These are phyloP conservation scores for Stenopsyche tienmushanensis DNA, from an alignment of 1,140 invertebrate species.

Conservation along the genomic window DNA sequence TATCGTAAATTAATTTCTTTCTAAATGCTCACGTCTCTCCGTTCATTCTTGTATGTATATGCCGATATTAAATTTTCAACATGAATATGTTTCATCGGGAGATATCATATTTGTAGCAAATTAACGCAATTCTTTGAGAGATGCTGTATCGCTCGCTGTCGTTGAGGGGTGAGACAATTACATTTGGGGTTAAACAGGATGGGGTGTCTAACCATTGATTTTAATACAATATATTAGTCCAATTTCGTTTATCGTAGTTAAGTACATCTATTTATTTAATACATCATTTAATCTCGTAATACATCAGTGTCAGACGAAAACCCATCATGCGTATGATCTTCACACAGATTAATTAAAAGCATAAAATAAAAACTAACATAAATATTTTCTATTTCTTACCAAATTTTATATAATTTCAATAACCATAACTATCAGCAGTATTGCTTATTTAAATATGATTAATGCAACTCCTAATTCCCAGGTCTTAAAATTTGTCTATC, in stretches of 20 bases:
- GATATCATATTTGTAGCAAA: neutral
- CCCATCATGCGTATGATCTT: too few relatives aligned
- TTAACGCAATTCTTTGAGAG: neutral
- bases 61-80: neutral
- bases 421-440: too few relatives aligned
- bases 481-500: too few relatives aligned
- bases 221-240: conserved; percentile 11
- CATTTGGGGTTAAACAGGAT: neutral
- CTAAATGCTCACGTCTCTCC: neutral
- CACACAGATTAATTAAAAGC: too few relatives aligned
- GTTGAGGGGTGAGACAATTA: neutral
- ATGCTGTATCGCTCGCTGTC: neutral
- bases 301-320: too few relatives aligned
- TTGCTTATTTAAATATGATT: too few relatives aligned
- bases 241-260: neutral
- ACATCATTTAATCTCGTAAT: too few relatives aligned
- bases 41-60: neutral
- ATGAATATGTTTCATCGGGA: neutral
- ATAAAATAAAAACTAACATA: too few relatives aligned
- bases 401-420: too few relatives aligned
- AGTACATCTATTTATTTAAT: neutral
- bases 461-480: too few relatives aligned
- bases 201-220: conserved; percentile 1
- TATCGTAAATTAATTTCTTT: conserved; percentile 16
- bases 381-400: too few relatives aligned